Percentiles rank a stretch among this genome's conserved stretches.
phyloP scores from a whole-genome alignment of 2,113 vertebrate species.

The Andinoacara biseriatus region DNA sequence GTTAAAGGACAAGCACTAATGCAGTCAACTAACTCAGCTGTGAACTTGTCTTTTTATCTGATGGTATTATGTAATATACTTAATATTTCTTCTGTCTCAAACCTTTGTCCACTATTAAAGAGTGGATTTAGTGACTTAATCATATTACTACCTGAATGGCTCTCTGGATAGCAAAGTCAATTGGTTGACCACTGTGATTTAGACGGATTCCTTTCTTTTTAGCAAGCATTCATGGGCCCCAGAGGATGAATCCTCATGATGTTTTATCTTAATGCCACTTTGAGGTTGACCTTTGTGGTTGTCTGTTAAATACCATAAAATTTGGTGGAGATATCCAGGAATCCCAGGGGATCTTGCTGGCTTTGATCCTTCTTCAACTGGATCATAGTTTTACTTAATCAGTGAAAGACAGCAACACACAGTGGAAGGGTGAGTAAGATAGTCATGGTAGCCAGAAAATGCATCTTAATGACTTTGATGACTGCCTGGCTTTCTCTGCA shows the following conservation, averaged over 20 bases:
- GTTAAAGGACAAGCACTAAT: neutral
- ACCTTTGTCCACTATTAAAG: neutral
- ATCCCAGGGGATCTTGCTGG: neutral
- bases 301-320: neutral
- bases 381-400: neutral
- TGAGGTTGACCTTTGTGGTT: neutral
- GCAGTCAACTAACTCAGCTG: neutral
- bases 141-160: neutral
- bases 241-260: conserved; percentile 3
- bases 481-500: neutral
- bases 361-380: neutral
- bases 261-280: neutral
- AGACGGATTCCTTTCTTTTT: neutral
- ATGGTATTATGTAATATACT: neutral
- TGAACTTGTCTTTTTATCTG: conserved; percentile 17
- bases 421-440: neutral
- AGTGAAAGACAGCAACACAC: neutral
- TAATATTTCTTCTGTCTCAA: neutral
- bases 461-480: neutral
- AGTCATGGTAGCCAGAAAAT: neutral
- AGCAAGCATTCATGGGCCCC: neutral
- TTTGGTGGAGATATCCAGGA: neutral
- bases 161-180: neutral
- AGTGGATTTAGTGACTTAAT: neutral
- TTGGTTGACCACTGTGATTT: neutral